Base-by-base conservation (phyloP, 2,797 vertebrate genomes). In the Liparis tanakae region DNA sequence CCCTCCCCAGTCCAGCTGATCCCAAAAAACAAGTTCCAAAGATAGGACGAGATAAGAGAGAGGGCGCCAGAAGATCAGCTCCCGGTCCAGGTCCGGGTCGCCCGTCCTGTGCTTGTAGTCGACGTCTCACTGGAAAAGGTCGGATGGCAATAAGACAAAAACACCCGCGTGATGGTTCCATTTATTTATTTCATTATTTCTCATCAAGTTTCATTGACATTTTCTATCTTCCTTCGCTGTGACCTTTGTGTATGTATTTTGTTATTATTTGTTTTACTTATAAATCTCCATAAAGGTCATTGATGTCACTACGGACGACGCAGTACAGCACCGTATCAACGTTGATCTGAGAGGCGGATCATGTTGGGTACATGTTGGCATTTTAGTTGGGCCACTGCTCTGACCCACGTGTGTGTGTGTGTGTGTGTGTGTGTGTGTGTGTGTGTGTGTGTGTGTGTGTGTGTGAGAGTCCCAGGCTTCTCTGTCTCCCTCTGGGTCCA, bases 321-420 rank as follows among this genome's bases (percentile, higher is more conserved):
- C 34, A 39, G 39, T n/a, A 1, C 36, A 17, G 30, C 37, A 17
- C 18, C 36, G 14, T 9, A 9, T 55, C 33, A 33, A 62, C 59
- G 66, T 51, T 48, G 53, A 81, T 84, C 63, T 50, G 48, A 59
- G 74, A 43, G 13, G 36, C 34, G 41, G 48, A 81, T 79, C 65
- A 51, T 69, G 41, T 69, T 37, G 70, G 43, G 58, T 58, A 61
- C 50, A 75, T 18, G 39, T 43, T 66, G 46, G 46, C 62, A 43
- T 77, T 78, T 85, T 78, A 91, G 83, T 68, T 82, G 71, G 85
- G 83, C 74, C 87, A 85, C 54, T 60, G 80, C 65, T 59, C 55
- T 88, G 86, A 88, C 86, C 86, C 84, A 86, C 62, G 83, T 91
- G 43, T 72, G 61, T 72, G 25, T 12, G 48, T 62, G 55, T 62